phyloP scores from a whole-genome alignment of 2,888 invertebrate genomes.

The Apotomis betuletana region DNA sequence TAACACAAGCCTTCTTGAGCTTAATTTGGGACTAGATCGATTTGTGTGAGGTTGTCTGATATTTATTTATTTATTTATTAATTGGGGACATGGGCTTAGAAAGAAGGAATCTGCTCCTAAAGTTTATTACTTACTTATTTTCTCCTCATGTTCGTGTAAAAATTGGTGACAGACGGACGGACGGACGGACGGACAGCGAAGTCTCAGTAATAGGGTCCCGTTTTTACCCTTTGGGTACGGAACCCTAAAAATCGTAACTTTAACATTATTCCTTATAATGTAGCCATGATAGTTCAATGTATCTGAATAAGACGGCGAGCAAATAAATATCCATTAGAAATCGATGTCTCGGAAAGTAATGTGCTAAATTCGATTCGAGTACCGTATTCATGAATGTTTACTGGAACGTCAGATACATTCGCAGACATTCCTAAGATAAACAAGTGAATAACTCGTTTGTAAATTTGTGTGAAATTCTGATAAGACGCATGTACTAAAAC shows the following conservation, averaged over 20 bases:
- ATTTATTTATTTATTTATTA: too few species aligned
- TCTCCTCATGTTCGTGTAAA: too few species aligned
- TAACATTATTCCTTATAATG: not conserved
- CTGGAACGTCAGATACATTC: constrained; percentile 12
- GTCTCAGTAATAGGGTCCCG: too few species aligned
- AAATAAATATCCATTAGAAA: constrained; percentile 26
- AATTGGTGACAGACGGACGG: too few species aligned
- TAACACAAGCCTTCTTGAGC: too few species aligned
- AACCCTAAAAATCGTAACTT: not conserved
- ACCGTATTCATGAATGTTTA: constrained; percentile 13
- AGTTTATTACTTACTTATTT: too few species aligned
- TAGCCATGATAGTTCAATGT: not conserved
- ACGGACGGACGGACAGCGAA: too few species aligned
- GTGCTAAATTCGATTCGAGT: constrained; percentile 7
- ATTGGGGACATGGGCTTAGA: too few species aligned
- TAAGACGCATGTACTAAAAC: not conserved
- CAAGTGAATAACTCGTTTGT: constrained; percentile 17
- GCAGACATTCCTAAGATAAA: constrained; percentile 17
- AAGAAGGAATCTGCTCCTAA: too few species aligned
- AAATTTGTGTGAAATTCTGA: not conserved
- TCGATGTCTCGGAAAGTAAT: constrained; percentile 1
- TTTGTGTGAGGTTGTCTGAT: too few species aligned
- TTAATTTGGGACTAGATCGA: too few species aligned
- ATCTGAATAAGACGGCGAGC: not conserved
- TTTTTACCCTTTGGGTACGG: too few species aligned